Evolutionary conservation across 2,797 vertebrate species (phyloP).

Genomic region (Hydrocynus forskahlii): DNA sequence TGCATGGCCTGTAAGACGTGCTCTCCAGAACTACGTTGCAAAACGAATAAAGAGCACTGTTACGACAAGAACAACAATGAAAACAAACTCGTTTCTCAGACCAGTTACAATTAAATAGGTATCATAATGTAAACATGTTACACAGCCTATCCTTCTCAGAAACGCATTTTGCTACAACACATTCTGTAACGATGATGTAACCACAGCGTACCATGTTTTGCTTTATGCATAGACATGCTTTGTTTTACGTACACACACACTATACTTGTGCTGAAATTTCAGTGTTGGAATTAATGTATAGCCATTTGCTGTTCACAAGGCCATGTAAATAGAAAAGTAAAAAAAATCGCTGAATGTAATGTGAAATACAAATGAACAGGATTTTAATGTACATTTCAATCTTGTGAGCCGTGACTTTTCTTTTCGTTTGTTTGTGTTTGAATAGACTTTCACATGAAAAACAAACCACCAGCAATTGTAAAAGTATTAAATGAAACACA

Average conservation of each 20-base stretch:
- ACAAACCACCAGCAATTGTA: constrained; percentile 55
- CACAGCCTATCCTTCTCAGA: neutral
- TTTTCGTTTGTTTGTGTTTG: constrained; percentile 22
- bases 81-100: constrained; percentile 11
- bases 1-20: constrained; percentile 47
- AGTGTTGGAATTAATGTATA: constrained; percentile 14
- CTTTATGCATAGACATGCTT: constrained; percentile 25
- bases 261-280: neutral
- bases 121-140: neutral
- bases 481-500: constrained; percentile 43
- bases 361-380: constrained; percentile 27
- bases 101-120: neutral
- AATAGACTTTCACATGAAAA: constrained; percentile 21
- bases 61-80: neutral
- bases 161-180: neutral
- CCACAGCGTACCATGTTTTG: constrained; percentile 17
- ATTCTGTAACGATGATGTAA: neutral
- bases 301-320: constrained; percentile 31
- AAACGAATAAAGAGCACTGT: constrained; percentile 16
- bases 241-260: neutral
- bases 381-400: constrained; percentile 34
- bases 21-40: constrained; percentile 28
- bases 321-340: constrained; percentile 9
- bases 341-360: constrained; percentile 43
- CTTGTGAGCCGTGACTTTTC: neutral